Base-by-base conservation (phyloP, 2,888 invertebrate genomes). In the Argyresthia goedartella region DNA sequence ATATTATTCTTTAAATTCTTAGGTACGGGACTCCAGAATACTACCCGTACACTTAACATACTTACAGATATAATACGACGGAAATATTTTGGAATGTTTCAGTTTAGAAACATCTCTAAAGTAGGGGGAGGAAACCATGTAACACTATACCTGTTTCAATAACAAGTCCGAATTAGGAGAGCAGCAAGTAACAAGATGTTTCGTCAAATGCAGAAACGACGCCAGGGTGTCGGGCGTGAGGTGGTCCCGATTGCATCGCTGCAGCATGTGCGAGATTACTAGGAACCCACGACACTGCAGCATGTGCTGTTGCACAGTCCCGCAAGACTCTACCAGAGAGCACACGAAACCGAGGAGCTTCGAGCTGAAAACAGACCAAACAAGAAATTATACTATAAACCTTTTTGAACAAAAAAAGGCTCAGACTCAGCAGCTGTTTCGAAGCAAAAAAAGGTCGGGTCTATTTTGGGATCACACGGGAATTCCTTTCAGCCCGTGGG, bases 261-360 rank as follows among this genome's bases (percentile, higher is more conserved):
- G 97, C 66, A 99, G 90, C 92, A 98, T 95, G 80, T 95, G 97
- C 62, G 98, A 97, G 76, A 99, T 97, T 59, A 99, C 98, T 66
- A 99, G 91, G 85, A 99, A 99, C 55, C 99, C 99, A 64, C 98
- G 93, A 78, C 97, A 98, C 81, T 99, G 99, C 76, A 98, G 95
- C 95, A 99, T 97, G 80, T 99, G 99, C 75, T 99, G 99, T 75
- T 99, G 99, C 55, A 99, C 98, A 42, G 97, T 97, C 72, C 95
- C 94, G 62, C 98, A 99, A 45, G 96, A 96, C 79, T 98, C 97
- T 61, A 99, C 95, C 71, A 99, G 89, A 71, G 98, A 98, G 79
- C 98, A 98, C 66, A 99, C 95, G 88, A 99, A 96, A 57, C 97
- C 96, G 76, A 99, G 90, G 58, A 99, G 89, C 76, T 97, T 98